Evolutionary conservation across 1,140 invertebrate species (phyloP).

Genomic region (Heliconius hermathena): DNA sequence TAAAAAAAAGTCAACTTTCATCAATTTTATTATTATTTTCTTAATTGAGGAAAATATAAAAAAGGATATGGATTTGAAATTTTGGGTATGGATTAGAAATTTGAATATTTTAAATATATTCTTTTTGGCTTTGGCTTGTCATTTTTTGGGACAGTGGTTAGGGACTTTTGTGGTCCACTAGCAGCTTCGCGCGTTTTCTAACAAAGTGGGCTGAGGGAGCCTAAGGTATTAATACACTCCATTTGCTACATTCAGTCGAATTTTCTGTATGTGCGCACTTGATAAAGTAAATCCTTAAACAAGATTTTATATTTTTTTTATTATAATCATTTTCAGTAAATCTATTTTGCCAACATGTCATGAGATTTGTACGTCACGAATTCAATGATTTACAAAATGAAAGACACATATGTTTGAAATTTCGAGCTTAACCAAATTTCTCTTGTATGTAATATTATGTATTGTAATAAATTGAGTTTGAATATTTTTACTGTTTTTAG

Average conservation of each 20-base stretch:
- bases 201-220: too few species aligned
- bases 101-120: too few species aligned
- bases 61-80: not conserved
- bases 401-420: slow-evolving; percentile 28
- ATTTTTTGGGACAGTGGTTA: too few species aligned
- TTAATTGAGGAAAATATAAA: not conserved
- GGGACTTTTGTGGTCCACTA: too few species aligned
- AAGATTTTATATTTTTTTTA: not conserved
- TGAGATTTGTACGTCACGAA: not conserved
- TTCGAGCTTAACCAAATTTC: slow-evolving; percentile 19
- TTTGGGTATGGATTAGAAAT: too few species aligned
- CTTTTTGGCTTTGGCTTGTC: too few species aligned
- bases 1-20: not conserved
- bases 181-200: too few species aligned
- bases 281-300: not conserved
- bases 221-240: too few species aligned
- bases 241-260: too few species aligned
- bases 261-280: too few species aligned
- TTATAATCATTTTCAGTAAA: not conserved
- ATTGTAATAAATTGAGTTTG: not conserved
- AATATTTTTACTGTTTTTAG: not conserved
- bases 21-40: not conserved
- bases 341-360: slow-evolving; percentile 5
- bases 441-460: not conserved
- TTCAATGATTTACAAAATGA: slow-evolving; percentile 16